Evolutionary conservation across 2,113 vertebrate species (phyloP), one percentile per base, ranked within the genome.

Genomic region (Nycticorax nycticorax): DNA sequence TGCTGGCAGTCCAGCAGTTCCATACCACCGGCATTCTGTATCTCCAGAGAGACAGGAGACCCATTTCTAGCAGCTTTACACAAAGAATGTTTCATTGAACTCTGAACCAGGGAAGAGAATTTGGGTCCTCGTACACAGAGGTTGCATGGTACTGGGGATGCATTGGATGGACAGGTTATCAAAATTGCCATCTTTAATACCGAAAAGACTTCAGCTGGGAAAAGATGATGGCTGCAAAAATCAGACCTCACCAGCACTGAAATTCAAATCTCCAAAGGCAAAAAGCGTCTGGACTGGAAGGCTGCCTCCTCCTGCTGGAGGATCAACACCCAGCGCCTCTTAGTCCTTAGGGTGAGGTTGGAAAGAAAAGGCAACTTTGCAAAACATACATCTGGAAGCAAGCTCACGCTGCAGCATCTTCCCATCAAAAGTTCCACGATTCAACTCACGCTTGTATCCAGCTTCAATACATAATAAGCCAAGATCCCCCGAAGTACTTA

Each of bases 401-500:
- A 57, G 63, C 50, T 88, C 12, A 77, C 32, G 5, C 50, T 60
- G 75, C 78, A 91, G 63, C 84, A 63, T 50, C 89, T 83, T 32
- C 86, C 74, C 77, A 53, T 37, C 62, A 27, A 35, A 59, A 4
- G 3, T 41, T 91, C 60, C 66, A 56, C 1, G 14, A 92, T 94
- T 79, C 85, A 35, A 33, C 57, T 79, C 78, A 85, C 7, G 6
- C 83, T 80, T 2, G 0, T 35, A 93, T 82, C 57, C 77, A 78
- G 93, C 62, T 79, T 76, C 66, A 17, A 14, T 9, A 32, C 2
- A 2, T 73, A 89, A 92, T 19, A 91, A 95, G 77, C 86, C 80
- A 68, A 92, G 89, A 95, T 81, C 48, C 56, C 77, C 56, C 80
- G 45, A 82, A 85, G 62, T 63, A 88, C 77, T 88, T 93, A 95